These are phyloP conservation scores for Hololepta plana DNA, from an alignment of 2,888 invertebrate genomes.

Conservation along the genomic window DNA sequence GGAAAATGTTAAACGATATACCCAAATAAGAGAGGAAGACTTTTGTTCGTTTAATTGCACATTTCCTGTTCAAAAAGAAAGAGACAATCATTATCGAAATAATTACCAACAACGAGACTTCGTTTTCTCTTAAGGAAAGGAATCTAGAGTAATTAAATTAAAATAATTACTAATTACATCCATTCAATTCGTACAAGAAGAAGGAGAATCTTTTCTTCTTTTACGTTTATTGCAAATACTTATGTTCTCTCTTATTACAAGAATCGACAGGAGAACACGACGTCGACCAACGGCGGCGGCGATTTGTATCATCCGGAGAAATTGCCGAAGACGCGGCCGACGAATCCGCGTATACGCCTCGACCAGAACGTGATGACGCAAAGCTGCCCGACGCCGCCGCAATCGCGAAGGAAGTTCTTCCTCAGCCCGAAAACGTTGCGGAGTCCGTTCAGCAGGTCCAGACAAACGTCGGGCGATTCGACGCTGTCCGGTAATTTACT, in stretches of 20 bases:
- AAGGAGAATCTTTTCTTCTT: no score
- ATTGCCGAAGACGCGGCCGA: slow-evolving; percentile 40
- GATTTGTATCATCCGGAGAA: slow-evolving; percentile 33
- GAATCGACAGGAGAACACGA: slow-evolving; percentile 10
- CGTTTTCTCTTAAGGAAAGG: no score
- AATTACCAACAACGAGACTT: no score
- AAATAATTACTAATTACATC: no score
- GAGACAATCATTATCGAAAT: no score
- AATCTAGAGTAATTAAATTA: no score
- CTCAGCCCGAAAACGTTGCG: slow-evolving; percentile 63
- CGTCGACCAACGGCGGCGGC: slow-evolving; percentile 7
- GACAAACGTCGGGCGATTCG: slow-evolving; percentile 34
- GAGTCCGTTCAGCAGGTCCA: slow-evolving; percentile 55
- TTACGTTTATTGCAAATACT: no score
- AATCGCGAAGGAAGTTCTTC: slow-evolving; percentile 59
- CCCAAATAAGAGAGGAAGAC: no score
- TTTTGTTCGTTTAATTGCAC: no score
- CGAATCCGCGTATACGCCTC: slow-evolving; percentile 22
- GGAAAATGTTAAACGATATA: no score
- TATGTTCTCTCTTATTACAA: slow-evolving; percentile 7
- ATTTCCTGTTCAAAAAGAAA: no score
- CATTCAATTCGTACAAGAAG: no score
- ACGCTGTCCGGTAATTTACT: slow-evolving; percentile 49
- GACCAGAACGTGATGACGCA: slow-evolving; percentile 41
- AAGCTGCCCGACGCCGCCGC: slow-evolving; percentile 70